Conservation (phyloP, 2,113 vertebrate species). For the Vulpes ferrilata region DNA sequence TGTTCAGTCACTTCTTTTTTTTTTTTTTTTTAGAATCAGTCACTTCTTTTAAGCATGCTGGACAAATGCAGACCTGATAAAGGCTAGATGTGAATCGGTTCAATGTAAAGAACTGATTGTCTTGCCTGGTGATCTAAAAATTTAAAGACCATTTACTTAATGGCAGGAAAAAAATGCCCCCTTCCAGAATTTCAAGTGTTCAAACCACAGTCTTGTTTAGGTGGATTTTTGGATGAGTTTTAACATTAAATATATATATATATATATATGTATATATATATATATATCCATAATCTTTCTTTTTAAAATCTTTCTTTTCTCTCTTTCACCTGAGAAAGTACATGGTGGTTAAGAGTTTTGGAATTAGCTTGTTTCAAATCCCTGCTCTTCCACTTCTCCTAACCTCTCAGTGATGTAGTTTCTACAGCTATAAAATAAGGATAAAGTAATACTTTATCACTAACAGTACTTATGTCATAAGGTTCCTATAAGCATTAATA, state of each 20-base stretch:
- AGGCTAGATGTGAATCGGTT: not conserved
- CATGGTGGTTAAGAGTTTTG: not conserved
- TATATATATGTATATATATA: not conserved
- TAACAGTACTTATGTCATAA: not conserved
- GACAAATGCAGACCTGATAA: not conserved
- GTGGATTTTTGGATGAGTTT: not conserved
- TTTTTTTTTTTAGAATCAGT: too few species aligned
- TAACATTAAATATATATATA: not conserved
- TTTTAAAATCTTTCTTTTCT: conserved; percentile 30
- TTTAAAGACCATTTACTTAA: conserved; percentile 14
- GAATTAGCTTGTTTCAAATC: not conserved
- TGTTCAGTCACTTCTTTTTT: not conserved
- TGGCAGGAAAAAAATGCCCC: not conserved
- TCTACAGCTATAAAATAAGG: not conserved
- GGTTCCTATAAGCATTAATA: not conserved
- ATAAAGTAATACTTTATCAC: not conserved
- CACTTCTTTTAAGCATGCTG: not conserved
- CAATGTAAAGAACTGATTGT: not conserved
- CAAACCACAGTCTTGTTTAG: not conserved
- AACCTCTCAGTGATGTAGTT: not conserved
- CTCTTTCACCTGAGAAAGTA: not conserved
- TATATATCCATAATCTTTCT: not conserved
- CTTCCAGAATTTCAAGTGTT: conserved; percentile 36
- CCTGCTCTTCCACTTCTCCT: not conserved
- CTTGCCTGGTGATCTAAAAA: conserved; percentile 7